These are phyloP conservation scores for Ceramica pisi DNA, from an alignment of 2,888 invertebrate genomes.

Conservation along the genomic window DNA sequence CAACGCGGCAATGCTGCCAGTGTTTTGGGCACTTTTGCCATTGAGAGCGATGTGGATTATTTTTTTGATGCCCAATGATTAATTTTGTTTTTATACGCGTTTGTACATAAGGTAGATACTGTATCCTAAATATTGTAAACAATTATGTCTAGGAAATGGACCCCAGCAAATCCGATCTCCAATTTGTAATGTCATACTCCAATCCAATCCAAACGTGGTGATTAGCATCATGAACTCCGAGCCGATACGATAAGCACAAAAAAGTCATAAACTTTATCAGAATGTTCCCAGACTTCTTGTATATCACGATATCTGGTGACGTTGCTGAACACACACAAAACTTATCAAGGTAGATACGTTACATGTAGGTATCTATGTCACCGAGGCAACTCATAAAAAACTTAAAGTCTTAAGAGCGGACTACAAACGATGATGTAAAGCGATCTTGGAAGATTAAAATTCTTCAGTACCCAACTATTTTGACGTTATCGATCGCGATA, in stretches of 20 bases:
- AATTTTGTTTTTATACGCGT: too few species aligned
- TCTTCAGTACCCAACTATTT: conserved; percentile 64
- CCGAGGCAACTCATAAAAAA: conserved; percentile 48
- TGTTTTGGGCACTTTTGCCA: too few species aligned
- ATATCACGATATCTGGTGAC: conserved; percentile 30
- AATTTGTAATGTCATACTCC: not conserved
- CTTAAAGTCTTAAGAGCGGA: conserved; percentile 49
- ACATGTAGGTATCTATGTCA: conserved; percentile 50
- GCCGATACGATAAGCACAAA: conserved; percentile 8
- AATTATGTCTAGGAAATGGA: not conserved
- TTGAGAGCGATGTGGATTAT: too few species aligned
- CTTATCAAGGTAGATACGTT: conserved; percentile 32
- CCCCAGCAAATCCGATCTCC: not conserved
- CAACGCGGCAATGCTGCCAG: too few species aligned
- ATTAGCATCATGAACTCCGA: not conserved
- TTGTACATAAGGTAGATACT: too few species aligned
- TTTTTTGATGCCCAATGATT: too few species aligned
- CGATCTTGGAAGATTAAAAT: conserved; percentile 66
- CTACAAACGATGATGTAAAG: conserved; percentile 53
- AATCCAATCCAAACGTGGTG: not conserved
- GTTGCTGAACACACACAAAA: conserved; percentile 25
- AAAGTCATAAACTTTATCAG: conserved; percentile 16
- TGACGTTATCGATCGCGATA: conserved; percentile 62
- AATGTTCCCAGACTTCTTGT: conserved; percentile 35
- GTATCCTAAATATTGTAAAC: too few species aligned